Percentiles rank a stretch among this genome's conserved stretches.
Conservation (phyloP, 2,888 invertebrate genomes). For the Parelbella ahira region DNA sequence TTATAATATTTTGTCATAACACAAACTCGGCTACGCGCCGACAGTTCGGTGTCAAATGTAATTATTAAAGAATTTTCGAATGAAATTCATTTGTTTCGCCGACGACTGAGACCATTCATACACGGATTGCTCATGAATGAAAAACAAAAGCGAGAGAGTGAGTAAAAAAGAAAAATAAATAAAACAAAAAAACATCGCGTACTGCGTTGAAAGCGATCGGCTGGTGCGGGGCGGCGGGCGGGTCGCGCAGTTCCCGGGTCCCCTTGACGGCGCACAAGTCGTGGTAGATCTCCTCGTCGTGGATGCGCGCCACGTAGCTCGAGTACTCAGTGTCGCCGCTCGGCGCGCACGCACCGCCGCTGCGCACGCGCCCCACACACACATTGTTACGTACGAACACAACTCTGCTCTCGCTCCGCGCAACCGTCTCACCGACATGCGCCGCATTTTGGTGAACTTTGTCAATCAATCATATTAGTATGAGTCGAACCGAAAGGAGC, state of each 20-base stretch:
- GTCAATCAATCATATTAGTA: too few species aligned
- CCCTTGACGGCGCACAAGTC: conserved; percentile 91
- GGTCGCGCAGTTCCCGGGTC: conserved; percentile 60
- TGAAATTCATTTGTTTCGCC: too few species aligned
- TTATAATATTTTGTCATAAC: conserved; percentile 1
- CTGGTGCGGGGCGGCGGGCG: conserved; percentile 56
- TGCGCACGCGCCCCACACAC: conserved; percentile 50
- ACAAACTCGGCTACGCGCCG: conserved; percentile 2
- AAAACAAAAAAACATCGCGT: conserved; percentile 55
- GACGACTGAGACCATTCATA: conserved; percentile 7
- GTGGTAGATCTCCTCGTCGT: conserved; percentile 96
- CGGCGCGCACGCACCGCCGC: conserved; percentile 50
- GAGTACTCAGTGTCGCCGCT: conserved; percentile 81
- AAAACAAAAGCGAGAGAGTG: too few species aligned
- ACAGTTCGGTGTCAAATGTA: conserved; percentile 5
- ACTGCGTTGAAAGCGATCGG: conserved; percentile 74
- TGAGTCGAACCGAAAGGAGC: too few species aligned
- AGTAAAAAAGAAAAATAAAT: conserved; percentile 33
- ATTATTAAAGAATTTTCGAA: too few species aligned
- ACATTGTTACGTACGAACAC: conserved; percentile 24
- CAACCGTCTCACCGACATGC: neutral
- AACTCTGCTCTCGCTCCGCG: conserved; percentile 21
- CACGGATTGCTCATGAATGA: conserved; percentile 1
- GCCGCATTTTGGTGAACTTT: neutral
- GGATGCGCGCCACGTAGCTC: conserved; percentile 85